Evolutionary conservation across 2,888 invertebrate species (phyloP).

Genomic region (Hyposoter dolosus): DNA sequence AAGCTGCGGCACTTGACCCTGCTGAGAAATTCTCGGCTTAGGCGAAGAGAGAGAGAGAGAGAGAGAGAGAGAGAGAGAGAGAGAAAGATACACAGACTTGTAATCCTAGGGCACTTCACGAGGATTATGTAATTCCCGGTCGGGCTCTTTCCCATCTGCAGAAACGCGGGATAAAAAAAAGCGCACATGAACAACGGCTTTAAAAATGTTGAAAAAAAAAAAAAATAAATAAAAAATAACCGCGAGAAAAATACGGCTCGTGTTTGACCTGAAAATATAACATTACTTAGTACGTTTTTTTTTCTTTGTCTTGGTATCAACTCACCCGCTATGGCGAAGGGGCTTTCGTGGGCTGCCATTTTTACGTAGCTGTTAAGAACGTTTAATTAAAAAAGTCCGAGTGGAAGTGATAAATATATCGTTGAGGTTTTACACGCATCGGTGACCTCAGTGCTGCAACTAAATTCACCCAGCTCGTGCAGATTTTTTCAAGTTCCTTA

Average conservation of each 20-base stretch:
- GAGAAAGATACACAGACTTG: conserved; percentile 31
- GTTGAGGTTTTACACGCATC: conserved; percentile 16
- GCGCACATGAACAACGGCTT: conserved; percentile 20
- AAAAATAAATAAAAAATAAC: conserved; percentile 13
- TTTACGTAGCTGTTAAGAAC: conserved; percentile 17
- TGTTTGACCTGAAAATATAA: conserved; percentile 33
- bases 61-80: not conserved
- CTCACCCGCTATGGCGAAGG: not conserved
- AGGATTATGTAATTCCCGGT: conserved; percentile 59
- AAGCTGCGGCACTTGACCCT: conserved; percentile 51
- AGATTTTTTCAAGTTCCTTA: not conserved
- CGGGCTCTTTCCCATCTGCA: conserved; percentile 12
- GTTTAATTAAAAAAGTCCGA: conserved; percentile 44
- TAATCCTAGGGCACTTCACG: conserved; percentile 53
- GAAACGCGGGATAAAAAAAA: conserved; percentile 38
- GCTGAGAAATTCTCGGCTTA: conserved; percentile 30
- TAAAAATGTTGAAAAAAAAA: conserved; percentile 24
- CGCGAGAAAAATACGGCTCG: conserved; percentile 3
- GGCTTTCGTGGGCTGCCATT: not conserved
- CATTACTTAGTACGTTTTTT: conserved; percentile 5
- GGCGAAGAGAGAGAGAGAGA: not conserved
- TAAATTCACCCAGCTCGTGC: not conserved
- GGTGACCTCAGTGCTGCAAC: not conserved
- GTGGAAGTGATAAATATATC: conserved; percentile 23
- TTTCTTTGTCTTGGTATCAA: conserved; percentile 10